These are phyloP conservation scores for Malacoctenus gilli DNA, from an alignment of 2,797 vertebrate genomes.

Conservation along the genomic window DNA sequence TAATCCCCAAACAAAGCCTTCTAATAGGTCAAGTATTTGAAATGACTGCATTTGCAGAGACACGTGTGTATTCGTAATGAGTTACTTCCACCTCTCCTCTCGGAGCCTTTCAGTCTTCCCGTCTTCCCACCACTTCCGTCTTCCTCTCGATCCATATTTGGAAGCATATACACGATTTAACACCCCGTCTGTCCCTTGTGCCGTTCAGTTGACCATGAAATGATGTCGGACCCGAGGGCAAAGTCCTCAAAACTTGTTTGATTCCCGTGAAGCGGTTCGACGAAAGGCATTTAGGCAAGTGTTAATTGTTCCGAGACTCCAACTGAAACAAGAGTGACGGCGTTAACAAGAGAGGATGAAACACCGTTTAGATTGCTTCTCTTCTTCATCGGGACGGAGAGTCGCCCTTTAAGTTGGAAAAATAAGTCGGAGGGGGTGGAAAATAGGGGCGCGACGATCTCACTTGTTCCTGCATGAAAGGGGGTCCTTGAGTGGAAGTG, in stretches of 20 bases:
- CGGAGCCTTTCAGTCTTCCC: too few species aligned
- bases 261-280: conserved; percentile 38
- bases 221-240: conserved; percentile 50
- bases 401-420: conserved; percentile 45
- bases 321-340: conserved; percentile 46
- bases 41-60: too few species aligned
- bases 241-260: conserved; percentile 43
- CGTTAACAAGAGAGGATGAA: conserved; percentile 43
- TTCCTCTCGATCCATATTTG: background rate
- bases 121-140: too few species aligned
- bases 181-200: conserved; percentile 18
- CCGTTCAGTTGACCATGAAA: conserved; percentile 51
- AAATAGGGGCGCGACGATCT: conserved; percentile 34
- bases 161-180: conserved; percentile 26
- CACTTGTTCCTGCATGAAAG: conserved; percentile 32
- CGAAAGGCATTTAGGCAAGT: conserved; percentile 58
- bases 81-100: too few species aligned
- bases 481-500: conserved; percentile 71
- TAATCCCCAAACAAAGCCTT: too few species aligned
- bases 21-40: too few species aligned
- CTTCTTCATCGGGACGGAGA: conserved; percentile 38
- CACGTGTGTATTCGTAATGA: too few species aligned
- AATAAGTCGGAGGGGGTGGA: too few species aligned
- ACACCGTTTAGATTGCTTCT: conserved; percentile 25
- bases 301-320: conserved; percentile 58